Percentiles rank a stretch among this genome's conserved stretches.
Evolutionary conservation across 2,113 vertebrate genomes (phyloP).

Genomic region (Saguinus imperator): DNA sequence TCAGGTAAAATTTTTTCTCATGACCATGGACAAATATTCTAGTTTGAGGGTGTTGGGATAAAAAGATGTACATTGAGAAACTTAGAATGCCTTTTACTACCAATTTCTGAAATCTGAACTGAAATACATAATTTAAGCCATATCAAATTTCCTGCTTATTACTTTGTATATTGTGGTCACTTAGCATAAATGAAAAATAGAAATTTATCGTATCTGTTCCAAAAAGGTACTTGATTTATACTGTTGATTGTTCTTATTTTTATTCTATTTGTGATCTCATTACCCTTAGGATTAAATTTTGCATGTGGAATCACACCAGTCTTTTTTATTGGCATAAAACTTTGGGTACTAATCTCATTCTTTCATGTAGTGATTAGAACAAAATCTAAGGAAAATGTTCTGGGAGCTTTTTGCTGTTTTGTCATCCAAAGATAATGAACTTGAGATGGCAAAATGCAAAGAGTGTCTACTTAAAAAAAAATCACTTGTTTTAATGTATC

Average conservation of each 20-base stretch:
- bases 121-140: not conserved
- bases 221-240: not conserved
- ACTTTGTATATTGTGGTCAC: not conserved
- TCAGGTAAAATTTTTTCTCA: conserved; percentile 38
- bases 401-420: not conserved
- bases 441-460: conserved; percentile 2
- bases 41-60: not conserved
- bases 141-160: not conserved
- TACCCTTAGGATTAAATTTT: not conserved
- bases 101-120: not conserved
- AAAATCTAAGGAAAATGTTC: conserved; percentile 1
- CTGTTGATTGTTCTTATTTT: not conserved
- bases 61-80: not conserved
- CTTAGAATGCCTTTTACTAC: not conserved
- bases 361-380: not conserved
- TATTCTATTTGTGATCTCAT: not conserved
- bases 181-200: not conserved
- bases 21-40: conserved; percentile 1
- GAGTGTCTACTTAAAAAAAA: not conserved
- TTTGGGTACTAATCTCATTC: not conserved
- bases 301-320: not conserved
- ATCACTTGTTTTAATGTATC: not conserved
- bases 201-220: not conserved
- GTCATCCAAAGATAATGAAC: not conserved
- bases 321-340: not conserved